Evolutionary conservation across 2,797 vertebrate species (phyloP), one percentile per base, ranked within the genome.

Genomic region (Argyrosomus regius): DNA sequence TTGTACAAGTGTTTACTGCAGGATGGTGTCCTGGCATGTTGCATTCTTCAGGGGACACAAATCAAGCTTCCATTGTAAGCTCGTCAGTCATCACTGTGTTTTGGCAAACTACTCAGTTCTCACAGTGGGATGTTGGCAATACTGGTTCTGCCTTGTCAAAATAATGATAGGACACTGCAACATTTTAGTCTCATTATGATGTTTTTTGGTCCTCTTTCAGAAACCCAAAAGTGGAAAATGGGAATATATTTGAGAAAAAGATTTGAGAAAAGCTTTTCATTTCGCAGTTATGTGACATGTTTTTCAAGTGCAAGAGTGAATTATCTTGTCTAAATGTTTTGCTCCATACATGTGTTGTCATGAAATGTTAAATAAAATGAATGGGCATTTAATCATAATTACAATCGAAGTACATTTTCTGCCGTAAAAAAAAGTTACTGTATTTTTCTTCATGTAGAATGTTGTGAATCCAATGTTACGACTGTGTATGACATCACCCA

Each of bases 1-100:
- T 67, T 76, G 78, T 86, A 84, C 78, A 74, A 82, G 73, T 90
- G 85, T 89, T 91, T 88, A 81, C 78, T 80, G 72, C 85, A 78
- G 82, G 86, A 84, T 75, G 84, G 87, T 67, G 84, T 87, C 81
- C 89, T 85, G 84, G 87, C 86, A 77, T 83, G 87, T 77, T 64
- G 67, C 83, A 72, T 82, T 92, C 89, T 89, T 84, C 84, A 56
- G 84, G 86, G 88, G 84, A 84, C 87, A 89, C 87, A 89, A 90
- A 92, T 93, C 92, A 91, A 81, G 84, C 81, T 43, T 81, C 84
- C 84, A 87, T 81, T 89, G 85, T 89, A 70, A 79, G 82, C 91
- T 92, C 85, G 84, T 92, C 89, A 87, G 80, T 92, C 90, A 89
- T 89, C 60, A 53, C 79, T 79, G 86, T 78, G 88, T 83, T 90